Base-by-base conservation (phyloP, 2,113 vertebrate species). In the Crypturellus undulatus region DNA sequence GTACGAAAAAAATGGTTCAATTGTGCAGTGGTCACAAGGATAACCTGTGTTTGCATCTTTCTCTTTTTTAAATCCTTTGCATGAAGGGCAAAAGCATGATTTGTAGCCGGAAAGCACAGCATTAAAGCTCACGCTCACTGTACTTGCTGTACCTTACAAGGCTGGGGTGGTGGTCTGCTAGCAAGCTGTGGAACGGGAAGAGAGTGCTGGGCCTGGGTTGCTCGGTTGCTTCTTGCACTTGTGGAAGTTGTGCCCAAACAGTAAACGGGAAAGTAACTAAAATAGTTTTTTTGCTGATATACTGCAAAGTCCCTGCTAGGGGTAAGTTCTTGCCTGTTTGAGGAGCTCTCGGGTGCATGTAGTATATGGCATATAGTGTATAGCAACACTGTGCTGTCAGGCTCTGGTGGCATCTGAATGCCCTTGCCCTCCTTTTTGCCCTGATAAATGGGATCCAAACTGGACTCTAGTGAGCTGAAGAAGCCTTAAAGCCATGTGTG, bases 221-320 rank as follows among this genome's bases (percentile, higher is more conserved):
- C 76, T 88, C 32, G 19, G 38, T 79, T 36, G 79, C 76, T 89
- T 34, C 20, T 71, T 93, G 56, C 25, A 38, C 38, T 38, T 38
- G 34, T 87, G 77, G 34, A 79, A 79, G 51, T 3, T 4, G 49
- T 87, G 85, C 88, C 95, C 92, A 63, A 95, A 30, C 24, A 77
- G 89, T 59, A 89, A 95, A 83, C 22, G 25, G 91, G 64, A 73
- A 87, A 92, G 79, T 76, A 86, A 93, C 72, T 97, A 52, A 21
- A 90, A 51, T 73, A 72, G 81, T 62, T 80, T 94, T 92, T 64
- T 96, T 51, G 32, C 15, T 58, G 89, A 45, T 65, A 12, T 38
- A 19, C 72, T 93, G 87, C 92, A 64, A 90, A 12, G 32, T 84
- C 88, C 83, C 30, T 12, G 79, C 62, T 63, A 22, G 63, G 32